Evolutionary conservation across 1,140 invertebrate species (phyloP), one percentile per base, ranked within the genome.

Genomic region (Holcopasites calliopsidis): DNA sequence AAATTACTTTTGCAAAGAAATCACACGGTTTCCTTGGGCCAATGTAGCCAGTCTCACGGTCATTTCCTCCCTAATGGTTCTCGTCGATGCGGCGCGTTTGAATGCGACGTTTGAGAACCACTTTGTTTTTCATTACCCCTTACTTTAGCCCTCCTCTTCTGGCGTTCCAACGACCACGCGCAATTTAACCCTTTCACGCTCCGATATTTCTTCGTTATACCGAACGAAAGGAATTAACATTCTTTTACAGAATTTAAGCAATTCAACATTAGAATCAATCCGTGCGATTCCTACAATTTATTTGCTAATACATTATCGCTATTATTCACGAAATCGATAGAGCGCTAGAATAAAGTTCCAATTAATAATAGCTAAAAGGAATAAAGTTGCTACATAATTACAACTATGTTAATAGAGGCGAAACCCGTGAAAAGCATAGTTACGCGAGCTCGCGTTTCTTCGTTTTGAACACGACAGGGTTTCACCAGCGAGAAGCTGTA

Each of bases 1-100:
- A 65, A 76, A 81, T 81, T 66, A 58, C 26, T 76, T 70, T 66
- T 11, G 64, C 60, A 70, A 81, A 76, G 77, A 80, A 80, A 76
- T 75, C 72, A 76, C 58, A 60, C 47, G 50, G 28, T 64, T 80
- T 33, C 47, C 44, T 65, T 54, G 33, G 47, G 35, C 31, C 49
- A 64, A 61, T 55, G 69, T 49, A 35, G n/a, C 40, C 54, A 71
- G 55, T 44, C 58, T 80, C 62, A 64, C 64, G 68, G 50, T 38
- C 50, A 75, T 79, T 80, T 74, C 49, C 70, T 69, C 18, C n/a
- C 31, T 47, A 79, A 75, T 79, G 49, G 49, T 79, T 80, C 66
- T 79, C 69, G 28, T 28, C 21, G 23, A 33, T 44, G 40, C 11
- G 8, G 7, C 28, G n/a, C 52, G 16, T 68, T 79, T 40, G 55